A percentile compares a stretch with the other conserved stretches of the same genome.
Evolutionary conservation across 2,113 vertebrate genomes (phyloP).

Genomic region (Ardeotis arabs): DNA sequence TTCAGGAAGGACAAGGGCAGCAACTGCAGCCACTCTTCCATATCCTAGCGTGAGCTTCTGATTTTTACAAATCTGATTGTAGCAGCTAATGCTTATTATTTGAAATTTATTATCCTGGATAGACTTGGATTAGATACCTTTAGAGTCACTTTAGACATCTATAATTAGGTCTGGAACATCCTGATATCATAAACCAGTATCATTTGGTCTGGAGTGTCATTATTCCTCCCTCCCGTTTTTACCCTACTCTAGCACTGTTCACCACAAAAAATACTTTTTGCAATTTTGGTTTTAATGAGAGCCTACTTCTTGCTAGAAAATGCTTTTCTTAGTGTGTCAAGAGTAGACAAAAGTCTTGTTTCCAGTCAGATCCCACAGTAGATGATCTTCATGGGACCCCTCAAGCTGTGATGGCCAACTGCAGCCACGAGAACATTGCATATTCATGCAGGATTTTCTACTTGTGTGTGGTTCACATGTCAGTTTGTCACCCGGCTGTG

Average conservation of each 20-base stretch:
- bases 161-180: not conserved
- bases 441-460: not conserved
- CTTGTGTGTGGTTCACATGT: not conserved
- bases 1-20: not conserved
- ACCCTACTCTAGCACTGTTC: not conserved
- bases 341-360: not conserved
- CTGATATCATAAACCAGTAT: not conserved
- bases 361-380: fast-evolving
- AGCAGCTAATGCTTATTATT: not conserved
- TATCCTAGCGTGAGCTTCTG: not conserved
- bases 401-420: not conserved
- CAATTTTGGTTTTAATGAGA: not conserved
- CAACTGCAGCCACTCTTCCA: not conserved
- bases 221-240: not conserved
- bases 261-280: not conserved
- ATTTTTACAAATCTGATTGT: not conserved
- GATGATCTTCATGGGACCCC: not conserved
- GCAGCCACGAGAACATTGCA: not conserved
- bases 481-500: not conserved
- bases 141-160: not conserved
- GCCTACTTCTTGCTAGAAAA: not conserved
- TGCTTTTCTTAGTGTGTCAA: not conserved
- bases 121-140: not conserved
- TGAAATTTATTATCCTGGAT: not conserved
- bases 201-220: not conserved